Conservation (phyloP, 1,140 invertebrate species). For the Philaenus spumarius region DNA sequence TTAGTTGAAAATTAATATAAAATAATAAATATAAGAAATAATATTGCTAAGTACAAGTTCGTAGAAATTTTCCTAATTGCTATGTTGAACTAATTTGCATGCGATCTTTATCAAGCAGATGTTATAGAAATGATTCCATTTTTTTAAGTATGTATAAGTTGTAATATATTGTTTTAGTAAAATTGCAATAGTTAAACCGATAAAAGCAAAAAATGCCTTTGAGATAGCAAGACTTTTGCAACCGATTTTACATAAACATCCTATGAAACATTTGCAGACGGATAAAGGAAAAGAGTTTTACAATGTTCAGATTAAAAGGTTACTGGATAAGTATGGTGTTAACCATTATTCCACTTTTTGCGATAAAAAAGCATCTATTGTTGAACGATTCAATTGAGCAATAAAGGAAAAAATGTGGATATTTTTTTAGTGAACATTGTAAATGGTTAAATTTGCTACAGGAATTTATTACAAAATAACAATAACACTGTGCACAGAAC, state of each 20-base stretch:
- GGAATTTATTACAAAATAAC: slow-evolving; percentile 39
- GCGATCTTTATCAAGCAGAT: slow-evolving; percentile 25
- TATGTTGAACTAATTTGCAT: slow-evolving; percentile 17
- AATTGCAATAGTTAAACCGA: too few species aligned
- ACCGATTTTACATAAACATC: too few species aligned
- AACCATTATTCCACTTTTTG: slow-evolving; percentile 39
- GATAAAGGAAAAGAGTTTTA: too few species aligned
- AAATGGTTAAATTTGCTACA: too few species aligned
- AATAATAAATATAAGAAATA: neutral
- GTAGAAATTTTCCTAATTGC: slow-evolving; percentile 22
- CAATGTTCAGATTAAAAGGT: too few species aligned
- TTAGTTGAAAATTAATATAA: neutral
- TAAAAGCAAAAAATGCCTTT: too few species aligned
- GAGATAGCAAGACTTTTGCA: slow-evolving; percentile 38
- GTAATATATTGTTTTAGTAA: too few species aligned
- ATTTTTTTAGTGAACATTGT: slow-evolving; percentile 34
- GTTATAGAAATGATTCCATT: slow-evolving; percentile 33
- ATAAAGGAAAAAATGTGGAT: slow-evolving; percentile 42
- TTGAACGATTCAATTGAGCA: slow-evolving; percentile 43
- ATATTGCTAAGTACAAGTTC: slow-evolving; percentile 20
- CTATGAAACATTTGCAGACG: too few species aligned
- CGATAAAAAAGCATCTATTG: slow-evolving; percentile 41
- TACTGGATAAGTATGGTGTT: too few species aligned
- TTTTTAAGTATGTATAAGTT: slow-evolving; percentile 35
- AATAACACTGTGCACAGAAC: too few species aligned